A percentile compares a stretch with the other conserved stretches of the same genome.
Evolutionary conservation across 2,888 invertebrate genomes (phyloP).

Genomic region (Dioctria linearis): DNA sequence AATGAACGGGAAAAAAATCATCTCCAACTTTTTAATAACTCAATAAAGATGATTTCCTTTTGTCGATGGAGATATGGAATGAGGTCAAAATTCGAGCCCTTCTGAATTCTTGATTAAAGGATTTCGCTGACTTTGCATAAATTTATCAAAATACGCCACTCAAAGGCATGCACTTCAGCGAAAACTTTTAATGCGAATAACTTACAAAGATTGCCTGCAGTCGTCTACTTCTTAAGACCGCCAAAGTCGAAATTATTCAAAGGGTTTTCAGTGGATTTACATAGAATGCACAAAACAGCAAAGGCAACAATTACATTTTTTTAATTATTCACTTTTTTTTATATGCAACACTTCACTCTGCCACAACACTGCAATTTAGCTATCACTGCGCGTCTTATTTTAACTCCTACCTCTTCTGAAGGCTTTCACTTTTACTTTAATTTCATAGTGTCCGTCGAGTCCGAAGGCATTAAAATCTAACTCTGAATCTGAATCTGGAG

Average conservation of each 20-base stretch:
- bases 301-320: not conserved
- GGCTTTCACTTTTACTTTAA: slow-evolving; percentile 6
- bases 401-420: not conserved
- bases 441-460: not conserved
- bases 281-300: not conserved
- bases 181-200: not conserved
- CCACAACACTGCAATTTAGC: slow-evolving; percentile 2
- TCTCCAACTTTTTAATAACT: not conserved
- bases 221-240: not conserved
- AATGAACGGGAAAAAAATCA: not conserved
- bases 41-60: not conserved
- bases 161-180: not conserved
- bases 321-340: slow-evolving; percentile 21
- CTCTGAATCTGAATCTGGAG: not conserved
- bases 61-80: not conserved
- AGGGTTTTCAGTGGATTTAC: not conserved
- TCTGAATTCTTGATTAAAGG: not conserved
- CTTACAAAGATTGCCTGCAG: slow-evolving; percentile 11
- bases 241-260: not conserved
- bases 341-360: slow-evolving; percentile 1
- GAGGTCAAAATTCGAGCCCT: not conserved
- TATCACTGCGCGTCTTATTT: slow-evolving; percentile 9
- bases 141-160: slow-evolving; percentile 31
- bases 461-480: not conserved
- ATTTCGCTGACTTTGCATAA: slow-evolving; percentile 12